phyloP scores from a whole-genome alignment of 2,113 vertebrate species.

The Chamaea fasciata region DNA sequence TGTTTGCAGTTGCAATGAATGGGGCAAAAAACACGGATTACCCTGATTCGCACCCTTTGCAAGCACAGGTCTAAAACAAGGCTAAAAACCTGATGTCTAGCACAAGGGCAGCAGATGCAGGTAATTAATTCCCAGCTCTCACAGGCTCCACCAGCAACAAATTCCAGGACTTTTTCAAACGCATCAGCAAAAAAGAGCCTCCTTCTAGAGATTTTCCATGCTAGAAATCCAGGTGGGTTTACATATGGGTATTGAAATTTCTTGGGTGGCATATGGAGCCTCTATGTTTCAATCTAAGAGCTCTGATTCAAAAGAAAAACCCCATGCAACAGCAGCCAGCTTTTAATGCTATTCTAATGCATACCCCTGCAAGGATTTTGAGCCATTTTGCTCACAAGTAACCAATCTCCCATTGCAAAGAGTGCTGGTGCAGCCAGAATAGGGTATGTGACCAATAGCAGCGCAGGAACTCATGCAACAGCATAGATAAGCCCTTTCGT shows the following conservation, averaged over 20 bases:
- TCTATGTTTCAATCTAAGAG: not conserved
- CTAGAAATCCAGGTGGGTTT: not conserved
- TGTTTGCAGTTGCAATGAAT: not conserved
- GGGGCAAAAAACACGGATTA: rapidly evolving
- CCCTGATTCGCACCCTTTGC: not conserved
- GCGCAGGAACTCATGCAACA: not conserved
- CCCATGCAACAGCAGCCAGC: not conserved
- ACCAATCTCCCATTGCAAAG: not conserved
- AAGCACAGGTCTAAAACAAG: not conserved
- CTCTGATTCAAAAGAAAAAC: not conserved
- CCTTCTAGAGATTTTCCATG: not conserved
- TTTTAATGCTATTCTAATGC: not conserved
- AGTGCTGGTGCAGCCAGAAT: not conserved
- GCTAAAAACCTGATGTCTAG: not conserved
- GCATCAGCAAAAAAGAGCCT: not conserved
- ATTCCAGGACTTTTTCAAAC: not conserved
- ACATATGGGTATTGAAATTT: not conserved
- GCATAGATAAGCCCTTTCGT: not conserved
- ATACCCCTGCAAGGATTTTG: not conserved
- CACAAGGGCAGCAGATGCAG: not conserved
- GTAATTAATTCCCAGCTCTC: not conserved
- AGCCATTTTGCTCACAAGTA: not conserved
- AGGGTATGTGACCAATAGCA: not conserved
- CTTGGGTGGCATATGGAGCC: not conserved
- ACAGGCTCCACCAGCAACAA: not conserved